phyloP scores from a whole-genome alignment of 2,888 invertebrate species.

The Cerastoderma edule region DNA sequence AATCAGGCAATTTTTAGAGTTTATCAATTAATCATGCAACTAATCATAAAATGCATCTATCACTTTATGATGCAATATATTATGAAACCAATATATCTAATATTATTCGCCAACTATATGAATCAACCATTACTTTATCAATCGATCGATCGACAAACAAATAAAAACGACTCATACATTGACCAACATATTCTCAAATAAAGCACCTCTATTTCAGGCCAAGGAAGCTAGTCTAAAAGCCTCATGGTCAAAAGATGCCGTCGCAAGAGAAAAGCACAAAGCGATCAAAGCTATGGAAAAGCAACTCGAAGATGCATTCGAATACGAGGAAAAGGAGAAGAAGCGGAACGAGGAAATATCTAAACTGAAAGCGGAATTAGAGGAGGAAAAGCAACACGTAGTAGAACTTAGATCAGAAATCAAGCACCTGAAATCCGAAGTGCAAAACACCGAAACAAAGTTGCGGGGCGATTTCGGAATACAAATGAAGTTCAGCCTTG shows the following conservation, averaged over 20 bases:
- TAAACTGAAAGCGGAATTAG: conserved; percentile 59
- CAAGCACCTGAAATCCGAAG: conserved; percentile 50
- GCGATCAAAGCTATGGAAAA: conserved; percentile 73
- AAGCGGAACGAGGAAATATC: conserved; percentile 60
- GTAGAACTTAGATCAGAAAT: conserved; percentile 63
- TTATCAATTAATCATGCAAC: too few species aligned
- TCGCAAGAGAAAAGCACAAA: conserved; percentile 72
- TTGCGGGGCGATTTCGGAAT: conserved; percentile 66
- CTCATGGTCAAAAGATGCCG: conserved; percentile 63
- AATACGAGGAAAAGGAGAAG: conserved; percentile 66
- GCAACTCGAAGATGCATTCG: conserved; percentile 71
- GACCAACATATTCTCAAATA: too few species aligned
- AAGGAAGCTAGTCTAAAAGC: conserved; percentile 60
- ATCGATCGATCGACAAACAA: too few species aligned
- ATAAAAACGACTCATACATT: too few species aligned
- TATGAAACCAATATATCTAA: too few species aligned
- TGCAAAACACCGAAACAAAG: conserved; percentile 64
- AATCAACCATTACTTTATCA: too few species aligned
- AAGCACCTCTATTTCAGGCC: conserved; percentile 55
- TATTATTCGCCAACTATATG: too few species aligned
- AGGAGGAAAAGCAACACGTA: conserved; percentile 55
- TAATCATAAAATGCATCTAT: too few species aligned
- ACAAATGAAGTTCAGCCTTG: conserved; percentile 73
- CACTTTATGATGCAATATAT: too few species aligned
- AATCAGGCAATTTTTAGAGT: too few species aligned